These are phyloP conservation scores for Geotria australis DNA, from an alignment of 2,797 vertebrate species.

Conservation along the genomic window DNA sequence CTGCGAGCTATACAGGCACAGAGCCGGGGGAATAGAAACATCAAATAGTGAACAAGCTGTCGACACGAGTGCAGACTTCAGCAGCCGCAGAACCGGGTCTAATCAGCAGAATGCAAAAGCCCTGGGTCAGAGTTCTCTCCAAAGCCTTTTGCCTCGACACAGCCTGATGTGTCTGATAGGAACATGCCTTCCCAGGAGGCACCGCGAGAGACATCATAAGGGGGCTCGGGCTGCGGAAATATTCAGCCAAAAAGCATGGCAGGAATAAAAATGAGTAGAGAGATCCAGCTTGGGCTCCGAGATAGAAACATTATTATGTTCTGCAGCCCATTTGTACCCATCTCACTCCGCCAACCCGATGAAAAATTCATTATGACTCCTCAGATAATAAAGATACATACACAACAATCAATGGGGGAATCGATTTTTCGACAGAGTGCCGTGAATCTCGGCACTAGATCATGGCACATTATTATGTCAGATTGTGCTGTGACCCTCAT, in stretches of 20 bases:
- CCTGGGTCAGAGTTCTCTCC: not conserved
- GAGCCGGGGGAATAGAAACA: not conserved
- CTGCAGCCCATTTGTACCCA: too few species aligned
- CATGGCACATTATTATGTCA: too few species aligned
- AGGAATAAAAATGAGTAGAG: too few species aligned
- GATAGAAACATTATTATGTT: too few species aligned
- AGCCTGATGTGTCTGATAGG: not conserved
- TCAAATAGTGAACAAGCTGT: not conserved
- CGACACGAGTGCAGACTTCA: not conserved
- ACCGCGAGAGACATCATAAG: not conserved
- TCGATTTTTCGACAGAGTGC: constrained; percentile 22
- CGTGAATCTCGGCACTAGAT: not conserved
- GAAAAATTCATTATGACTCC: constrained; percentile 1
- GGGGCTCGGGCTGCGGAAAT: not conserved
- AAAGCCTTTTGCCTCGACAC: not conserved
- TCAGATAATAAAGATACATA: constrained; percentile 42
- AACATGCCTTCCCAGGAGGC: not conserved
- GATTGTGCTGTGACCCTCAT: too few species aligned
- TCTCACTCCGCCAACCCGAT: too few species aligned
- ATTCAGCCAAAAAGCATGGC: not conserved
- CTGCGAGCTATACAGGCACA: not conserved
- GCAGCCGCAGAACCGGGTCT: not conserved
- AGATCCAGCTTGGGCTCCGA: too few species aligned
- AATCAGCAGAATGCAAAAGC: not conserved
- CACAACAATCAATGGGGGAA: constrained; percentile 33